phyloP scores from a whole-genome alignment of 2,797 vertebrate genomes.

The Cottoperca gobio region DNA sequence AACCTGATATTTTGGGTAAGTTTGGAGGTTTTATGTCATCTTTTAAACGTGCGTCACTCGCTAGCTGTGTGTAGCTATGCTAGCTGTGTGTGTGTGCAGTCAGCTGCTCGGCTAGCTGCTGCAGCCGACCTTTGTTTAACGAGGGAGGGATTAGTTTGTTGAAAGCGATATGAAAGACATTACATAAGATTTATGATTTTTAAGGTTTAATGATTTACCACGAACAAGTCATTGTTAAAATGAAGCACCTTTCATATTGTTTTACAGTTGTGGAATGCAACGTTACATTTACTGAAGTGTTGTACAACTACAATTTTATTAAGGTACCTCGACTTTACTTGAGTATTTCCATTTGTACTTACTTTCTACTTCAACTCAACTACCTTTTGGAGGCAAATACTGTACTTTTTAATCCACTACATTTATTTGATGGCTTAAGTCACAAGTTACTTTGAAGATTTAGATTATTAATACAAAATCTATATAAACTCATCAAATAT shows the following conservation, averaged over 20 bases:
- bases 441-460: not conserved
- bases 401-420: not conserved
- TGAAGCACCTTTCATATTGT: not conserved
- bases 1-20: conserved; percentile 98
- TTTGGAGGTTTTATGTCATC: conserved; percentile 26
- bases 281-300: not conserved
- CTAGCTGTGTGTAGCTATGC: not conserved
- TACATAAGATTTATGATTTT: not conserved
- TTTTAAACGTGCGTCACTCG: conserved; percentile 70
- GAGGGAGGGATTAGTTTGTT: conserved; percentile 7
- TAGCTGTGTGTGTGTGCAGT: not conserved
- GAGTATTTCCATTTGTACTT: not conserved
- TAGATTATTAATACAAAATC: not conserved
- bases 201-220: not conserved
- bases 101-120: conserved; percentile 40
- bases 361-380: not conserved
- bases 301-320: not conserved
- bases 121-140: conserved; percentile 33
- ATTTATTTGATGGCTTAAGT: not conserved
- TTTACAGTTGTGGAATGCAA: not conserved
- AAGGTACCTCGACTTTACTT: not conserved
- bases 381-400: not conserved
- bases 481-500: not conserved
- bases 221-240: not conserved
- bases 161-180: not conserved